phyloP scores from a whole-genome alignment of 2,113 vertebrate genomes.

The Bettongia penicillata region DNA sequence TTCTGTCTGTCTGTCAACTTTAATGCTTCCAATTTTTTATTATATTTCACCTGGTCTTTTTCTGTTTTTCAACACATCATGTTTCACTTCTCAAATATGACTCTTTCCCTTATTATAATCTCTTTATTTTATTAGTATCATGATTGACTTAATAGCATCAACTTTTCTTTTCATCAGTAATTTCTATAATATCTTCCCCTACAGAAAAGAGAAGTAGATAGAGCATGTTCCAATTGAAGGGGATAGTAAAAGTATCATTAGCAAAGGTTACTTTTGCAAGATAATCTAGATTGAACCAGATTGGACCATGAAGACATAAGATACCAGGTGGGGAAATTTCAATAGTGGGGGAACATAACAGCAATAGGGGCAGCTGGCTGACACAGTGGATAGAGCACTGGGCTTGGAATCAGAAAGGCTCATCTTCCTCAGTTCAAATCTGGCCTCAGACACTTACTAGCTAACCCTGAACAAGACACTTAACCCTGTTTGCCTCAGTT shows the following conservation, averaged over 20 bases:
- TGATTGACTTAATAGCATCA: slow-evolving; percentile 32
- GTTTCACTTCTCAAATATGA: background rate
- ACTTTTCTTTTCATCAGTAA: slow-evolving; percentile 20
- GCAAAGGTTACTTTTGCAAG: background rate
- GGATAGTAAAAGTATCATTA: background rate
- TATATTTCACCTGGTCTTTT: background rate
- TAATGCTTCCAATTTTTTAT: background rate
- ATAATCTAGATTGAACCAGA: background rate
- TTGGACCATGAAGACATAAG: slow-evolving; percentile 13
- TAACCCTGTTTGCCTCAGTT: background rate
- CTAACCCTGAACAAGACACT: background rate
- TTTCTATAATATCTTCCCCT: background rate
- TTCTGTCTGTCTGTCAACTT: slow-evolving; percentile 61
- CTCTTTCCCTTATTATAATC: background rate
- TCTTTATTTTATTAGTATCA: background rate
- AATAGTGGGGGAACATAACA: background rate
- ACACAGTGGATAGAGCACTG: background rate
- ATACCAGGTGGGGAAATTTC: background rate
- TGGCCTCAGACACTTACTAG: background rate
- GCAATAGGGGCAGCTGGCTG: background rate
- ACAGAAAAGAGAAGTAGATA: slow-evolving; percentile 16
- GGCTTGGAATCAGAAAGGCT: background rate
- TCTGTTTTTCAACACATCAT: background rate
- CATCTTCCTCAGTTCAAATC: background rate
- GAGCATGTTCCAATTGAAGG: background rate